Evolutionary conservation across 2,888 invertebrate species (phyloP), one percentile per base, ranked within the genome.

Genomic region (Isotomurus palustris): DNA sequence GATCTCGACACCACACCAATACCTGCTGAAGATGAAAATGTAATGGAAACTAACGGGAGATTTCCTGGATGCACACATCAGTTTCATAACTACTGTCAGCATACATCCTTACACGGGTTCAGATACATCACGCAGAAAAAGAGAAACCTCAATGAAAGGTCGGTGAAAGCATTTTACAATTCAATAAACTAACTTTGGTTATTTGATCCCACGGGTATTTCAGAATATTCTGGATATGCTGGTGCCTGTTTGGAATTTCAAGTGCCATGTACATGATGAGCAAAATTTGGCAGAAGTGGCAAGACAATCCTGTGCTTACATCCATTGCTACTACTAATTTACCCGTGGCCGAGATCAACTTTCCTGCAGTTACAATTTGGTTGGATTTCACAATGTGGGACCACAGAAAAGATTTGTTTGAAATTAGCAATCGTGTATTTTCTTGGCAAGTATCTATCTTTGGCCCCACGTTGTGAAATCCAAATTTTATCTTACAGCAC

Each of bases 291-390:
- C 59, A 61, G 22, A 36, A 64, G 21, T 70, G 70, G 70, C 49
- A 49, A 32, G 49, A 49, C 22, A 49, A 49, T 32, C 49, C 49
- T 12, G 49, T 49, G 10, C 49, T 49, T 3, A 49, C 49, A 22
- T 49, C 49, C 3, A 49, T 49, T 19, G 49, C 49, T 1, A 64
- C 62, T 3, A 70, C 70, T 3, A 67, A 67, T 50, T 61, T 54
- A 21, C 67, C 70, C 1, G 68, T 70, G 17, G 60, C 64, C 2
- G 54, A 53, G 24, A 58, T 66, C 14, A 58, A 61, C 19, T 69
- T 71, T 54, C 71, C 71, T 3, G 68, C 71, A 2, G 67, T 71
- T 0, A 71, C 71, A 4, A 64, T 71, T 38, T 71, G 71, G n/a
- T n/a, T n/a, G n/a, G n/a, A n/a, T 22, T 25, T n/a, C n/a, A n/a